Conservation (phyloP, 2,888 invertebrate species). For the Pocota personata region DNA sequence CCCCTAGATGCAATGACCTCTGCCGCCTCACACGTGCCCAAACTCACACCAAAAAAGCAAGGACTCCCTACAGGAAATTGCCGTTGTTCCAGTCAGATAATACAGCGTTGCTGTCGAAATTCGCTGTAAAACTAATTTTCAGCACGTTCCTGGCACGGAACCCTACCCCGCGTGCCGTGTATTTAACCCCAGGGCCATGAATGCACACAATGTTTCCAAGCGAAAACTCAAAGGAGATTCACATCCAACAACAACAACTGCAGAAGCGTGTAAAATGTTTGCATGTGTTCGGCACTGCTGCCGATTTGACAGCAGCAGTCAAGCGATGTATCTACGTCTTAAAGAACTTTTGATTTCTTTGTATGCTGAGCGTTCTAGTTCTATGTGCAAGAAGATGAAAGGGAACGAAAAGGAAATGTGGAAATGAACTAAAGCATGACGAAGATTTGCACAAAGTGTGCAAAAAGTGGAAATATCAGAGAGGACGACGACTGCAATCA, state of each 20-base stretch:
- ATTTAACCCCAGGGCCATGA: conserved; percentile 5
- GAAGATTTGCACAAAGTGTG: conserved; percentile 47
- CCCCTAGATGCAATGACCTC: conserved; percentile 9
- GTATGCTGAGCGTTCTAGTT: conserved; percentile 27
- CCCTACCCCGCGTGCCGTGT: not conserved
- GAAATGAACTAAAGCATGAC: conserved; percentile 47
- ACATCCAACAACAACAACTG: not conserved
- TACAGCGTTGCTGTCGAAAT: conserved; percentile 15
- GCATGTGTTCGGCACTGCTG: conserved; percentile 9
- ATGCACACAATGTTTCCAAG: conserved; percentile 16
- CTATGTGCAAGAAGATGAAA: not conserved
- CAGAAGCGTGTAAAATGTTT: not conserved
- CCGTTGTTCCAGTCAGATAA: not conserved
- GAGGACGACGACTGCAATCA: conserved; percentile 44
- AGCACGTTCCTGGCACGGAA: conserved; percentile 13
- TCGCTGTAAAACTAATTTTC: conserved; percentile 24
- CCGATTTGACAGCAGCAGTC: conserved; percentile 31
- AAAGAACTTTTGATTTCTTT: conserved; percentile 50
- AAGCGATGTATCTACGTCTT: conserved; percentile 19
- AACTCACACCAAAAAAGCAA: not conserved
- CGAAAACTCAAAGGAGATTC: not conserved
- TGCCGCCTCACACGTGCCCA: not conserved
- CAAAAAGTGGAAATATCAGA: conserved; percentile 61
- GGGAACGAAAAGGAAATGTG: conserved; percentile 29
- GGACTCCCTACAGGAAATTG: not conserved